These are phyloP conservation scores for Drosophila triauraria DNA, from an alignment of 1,140 invertebrate species.

Conservation along the genomic window DNA sequence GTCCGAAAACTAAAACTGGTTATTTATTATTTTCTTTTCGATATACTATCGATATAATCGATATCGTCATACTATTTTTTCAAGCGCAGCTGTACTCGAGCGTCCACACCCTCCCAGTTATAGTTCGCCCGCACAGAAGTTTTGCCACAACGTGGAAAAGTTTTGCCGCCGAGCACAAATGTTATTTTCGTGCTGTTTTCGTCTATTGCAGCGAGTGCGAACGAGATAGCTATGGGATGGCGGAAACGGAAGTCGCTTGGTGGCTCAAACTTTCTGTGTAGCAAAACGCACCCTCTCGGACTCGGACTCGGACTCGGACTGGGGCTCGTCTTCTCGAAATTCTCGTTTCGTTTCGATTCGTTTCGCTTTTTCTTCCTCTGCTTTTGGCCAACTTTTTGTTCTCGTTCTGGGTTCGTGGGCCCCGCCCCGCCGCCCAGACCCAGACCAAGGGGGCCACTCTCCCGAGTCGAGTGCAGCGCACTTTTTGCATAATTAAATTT, in stretches of 20 bases:
- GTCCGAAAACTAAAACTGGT: too few relatives aligned
- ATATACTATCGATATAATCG: neutral
- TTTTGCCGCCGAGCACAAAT: constrained; percentile 72
- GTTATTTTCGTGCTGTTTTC: constrained; percentile 80
- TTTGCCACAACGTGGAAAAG: constrained; percentile 76
- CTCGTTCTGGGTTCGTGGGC: constrained; percentile 53
- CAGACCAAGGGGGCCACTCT: neutral
- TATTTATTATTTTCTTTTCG: neutral
- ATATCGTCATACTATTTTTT: neutral
- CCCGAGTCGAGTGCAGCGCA: constrained; percentile 66
- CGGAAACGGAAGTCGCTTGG: constrained; percentile 35
- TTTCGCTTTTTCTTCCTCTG: constrained; percentile 40
- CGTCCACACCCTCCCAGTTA: constrained; percentile 21
- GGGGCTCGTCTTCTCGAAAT: constrained; percentile 67
- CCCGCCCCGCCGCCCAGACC: neutral
- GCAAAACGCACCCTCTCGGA: too few relatives aligned
- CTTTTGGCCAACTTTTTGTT: constrained; percentile 45
- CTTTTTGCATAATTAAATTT: constrained; percentile 83
- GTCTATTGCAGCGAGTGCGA: constrained; percentile 15
- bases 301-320: too few relatives aligned
- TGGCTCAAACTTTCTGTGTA: too few relatives aligned
- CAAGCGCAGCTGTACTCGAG: neutral
- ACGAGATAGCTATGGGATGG: neutral
- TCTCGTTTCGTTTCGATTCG: constrained; percentile 59
- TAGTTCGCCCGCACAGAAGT: constrained; percentile 37